These are phyloP conservation scores for Antheraea assamensis DNA, from an alignment of 2,888 invertebrate species.

Conservation along the genomic window DNA sequence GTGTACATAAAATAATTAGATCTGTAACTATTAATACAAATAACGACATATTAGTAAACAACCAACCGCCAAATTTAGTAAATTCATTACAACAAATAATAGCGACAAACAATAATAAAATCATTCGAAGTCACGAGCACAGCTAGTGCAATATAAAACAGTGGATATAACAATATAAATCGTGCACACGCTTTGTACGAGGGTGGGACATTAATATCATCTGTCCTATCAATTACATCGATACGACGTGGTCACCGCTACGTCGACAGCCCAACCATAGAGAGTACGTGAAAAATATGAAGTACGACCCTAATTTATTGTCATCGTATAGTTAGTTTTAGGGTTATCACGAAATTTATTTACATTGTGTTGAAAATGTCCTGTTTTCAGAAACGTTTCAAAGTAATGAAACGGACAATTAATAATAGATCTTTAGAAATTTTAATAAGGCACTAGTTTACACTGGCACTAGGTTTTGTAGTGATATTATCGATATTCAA, in stretches of 20 bases:
- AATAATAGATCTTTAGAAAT: too few species aligned
- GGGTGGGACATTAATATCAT: constrained; percentile 69
- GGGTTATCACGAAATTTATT: background rate
- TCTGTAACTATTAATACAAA: too few species aligned
- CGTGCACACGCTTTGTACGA: constrained; percentile 61
- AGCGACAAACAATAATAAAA: too few species aligned
- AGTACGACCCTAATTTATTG: constrained; percentile 47
- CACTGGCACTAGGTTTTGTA: too few species aligned
- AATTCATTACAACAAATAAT: too few species aligned
- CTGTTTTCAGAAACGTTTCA: background rate
- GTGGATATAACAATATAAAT: constrained; percentile 68
- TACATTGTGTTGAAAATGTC: background rate
- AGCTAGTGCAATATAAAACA: too few species aligned
- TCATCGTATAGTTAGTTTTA: constrained; percentile 24
- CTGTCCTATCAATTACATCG: constrained; percentile 73
- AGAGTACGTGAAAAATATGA: constrained; percentile 65
- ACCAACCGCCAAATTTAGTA: too few species aligned
- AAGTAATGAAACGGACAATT: background rate
- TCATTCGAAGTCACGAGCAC: too few species aligned
- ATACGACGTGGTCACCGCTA: constrained; percentile 58
- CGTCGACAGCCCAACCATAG: constrained; percentile 59
- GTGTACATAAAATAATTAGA: too few species aligned
- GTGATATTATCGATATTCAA: too few species aligned
- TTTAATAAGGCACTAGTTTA: too few species aligned
- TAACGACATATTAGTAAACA: too few species aligned